Evolutionary conservation across 2,797 vertebrate genomes (phyloP), one percentile per base, ranked within the genome.

Genomic region (Characodon lateralis): DNA sequence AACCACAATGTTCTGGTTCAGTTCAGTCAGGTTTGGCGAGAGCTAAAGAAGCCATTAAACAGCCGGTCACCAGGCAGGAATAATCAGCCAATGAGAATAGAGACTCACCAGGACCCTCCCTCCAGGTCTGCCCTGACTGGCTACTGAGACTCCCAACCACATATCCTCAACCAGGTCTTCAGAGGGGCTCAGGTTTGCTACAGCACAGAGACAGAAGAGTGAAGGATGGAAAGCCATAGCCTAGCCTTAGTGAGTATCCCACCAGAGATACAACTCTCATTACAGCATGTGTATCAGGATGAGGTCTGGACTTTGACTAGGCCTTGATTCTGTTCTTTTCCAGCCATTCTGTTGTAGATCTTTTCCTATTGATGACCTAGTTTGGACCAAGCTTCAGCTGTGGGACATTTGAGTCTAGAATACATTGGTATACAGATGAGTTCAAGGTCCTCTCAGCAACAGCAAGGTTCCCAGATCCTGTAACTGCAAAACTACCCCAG

Each of bases 101-200:
- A 63, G 26, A 89, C 97, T 97, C 91, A 99, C 98, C 97, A 99
- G 86, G 50, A 98, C 95, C 84, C 96, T 90, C 2, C 98, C 98
- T 24, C 91, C 92, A 0, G 96, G 94, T 0, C 73, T 89, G 7
- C 94, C 93, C 90, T 98, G 97, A 90, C 97, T 98, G 92, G 94
- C 96, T 71, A 98, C 95, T 0, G 97, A 95, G 86, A 98, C 97
- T 0, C 98, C 98, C 26, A 99, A 89, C 98, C 98, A 99, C 97
- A 99, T 99, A 89, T 96, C 96, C 58, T 99, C 96, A 9, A 98
- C 88, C 71, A 95, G 78, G 80, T 93, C 93, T 80, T 96, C 94
- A 1, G 81, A 71, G 0, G 12, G n/a, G 7, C 56, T 55, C 58
- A 81, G 24, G 26, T 89, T 89, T 95, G 85, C 6, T 86, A 89